phyloP scores from a whole-genome alignment of 1,140 invertebrate genomes.

The Melanaphis sacchari region DNA sequence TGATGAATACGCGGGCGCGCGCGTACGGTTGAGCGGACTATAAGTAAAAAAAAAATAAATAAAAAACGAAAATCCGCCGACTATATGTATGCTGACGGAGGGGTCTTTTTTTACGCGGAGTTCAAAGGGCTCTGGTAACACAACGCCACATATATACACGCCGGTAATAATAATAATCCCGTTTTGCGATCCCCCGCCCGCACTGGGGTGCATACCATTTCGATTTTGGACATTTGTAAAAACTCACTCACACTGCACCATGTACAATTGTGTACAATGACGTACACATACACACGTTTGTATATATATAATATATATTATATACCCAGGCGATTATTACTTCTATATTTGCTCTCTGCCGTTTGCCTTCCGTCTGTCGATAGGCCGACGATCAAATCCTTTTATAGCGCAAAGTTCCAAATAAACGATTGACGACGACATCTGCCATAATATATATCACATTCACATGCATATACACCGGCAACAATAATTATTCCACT shows the following conservation, averaged over 20 bases:
- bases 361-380: not conserved
- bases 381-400: conserved; percentile 37
- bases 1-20: conserved; percentile 6
- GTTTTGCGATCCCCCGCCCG: conserved; percentile 31
- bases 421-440: not conserved
- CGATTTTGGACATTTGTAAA: conserved; percentile 56
- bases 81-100: not conserved
- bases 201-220: conserved; percentile 55
- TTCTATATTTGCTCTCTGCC: conserved; percentile 43
- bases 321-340: conserved; percentile 31
- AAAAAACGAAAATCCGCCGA: conserved; percentile 40
- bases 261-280: not conserved
- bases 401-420: conserved; percentile 21
- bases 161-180: conserved; percentile 54
- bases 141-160: not conserved
- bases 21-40: conserved; percentile 51
- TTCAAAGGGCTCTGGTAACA: conserved; percentile 44
- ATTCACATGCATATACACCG: not conserved
- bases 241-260: not conserved
- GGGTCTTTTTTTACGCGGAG: conserved; percentile 52
- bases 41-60: conserved; percentile 43
- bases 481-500: not conserved
- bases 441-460: conserved; percentile 8
- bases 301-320: not conserved
- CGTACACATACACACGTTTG: not conserved